These are phyloP conservation scores for Oreohelix idahoensis DNA, from an alignment of 1,140 invertebrate genomes.

Conservation along the genomic window DNA sequence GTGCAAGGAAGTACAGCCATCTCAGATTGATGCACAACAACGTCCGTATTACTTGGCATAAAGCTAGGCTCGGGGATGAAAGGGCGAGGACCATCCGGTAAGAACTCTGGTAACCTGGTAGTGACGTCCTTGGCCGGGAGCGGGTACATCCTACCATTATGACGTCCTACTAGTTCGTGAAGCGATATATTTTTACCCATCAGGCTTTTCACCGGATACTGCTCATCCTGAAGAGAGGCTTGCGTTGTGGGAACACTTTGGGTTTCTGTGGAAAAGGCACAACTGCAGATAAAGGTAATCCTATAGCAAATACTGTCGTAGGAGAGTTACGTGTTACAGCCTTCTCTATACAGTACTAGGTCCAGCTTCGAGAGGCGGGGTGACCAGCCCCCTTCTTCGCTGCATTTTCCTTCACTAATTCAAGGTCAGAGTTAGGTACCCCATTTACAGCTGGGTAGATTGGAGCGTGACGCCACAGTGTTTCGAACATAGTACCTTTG, in stretches of 20 bases:
- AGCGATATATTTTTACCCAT: neutral
- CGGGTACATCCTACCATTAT: neutral
- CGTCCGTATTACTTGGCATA: slow-evolving; percentile 30
- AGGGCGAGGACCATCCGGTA: slow-evolving; percentile 28
- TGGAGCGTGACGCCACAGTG: too few relatives aligned
- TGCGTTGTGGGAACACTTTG: neutral
- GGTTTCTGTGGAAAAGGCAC: neutral
- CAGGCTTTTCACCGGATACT: neutral
- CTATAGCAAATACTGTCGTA: too few relatives aligned
- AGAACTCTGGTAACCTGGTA: slow-evolving; percentile 26
- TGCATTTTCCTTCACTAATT: too few relatives aligned
- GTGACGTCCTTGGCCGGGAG: neutral
- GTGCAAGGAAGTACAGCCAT: slow-evolving; percentile 45
- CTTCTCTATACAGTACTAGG: too few relatives aligned
- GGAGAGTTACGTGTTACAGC: too few relatives aligned
- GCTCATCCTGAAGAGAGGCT: neutral
- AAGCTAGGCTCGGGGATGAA: slow-evolving; percentile 38
- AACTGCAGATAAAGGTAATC: too few relatives aligned
- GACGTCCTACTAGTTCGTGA: neutral
- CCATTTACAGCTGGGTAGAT: too few relatives aligned
- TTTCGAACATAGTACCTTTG: too few relatives aligned
- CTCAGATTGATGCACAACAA: slow-evolving; percentile 40
- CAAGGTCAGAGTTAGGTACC: too few relatives aligned
- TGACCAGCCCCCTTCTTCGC: too few relatives aligned
- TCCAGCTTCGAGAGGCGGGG: too few relatives aligned